Percentiles rank a stretch among this genome's conserved stretches.
Evolutionary conservation across 53 echinoderm and acorn worm genomes (phyloP).

Genomic region (Paelopatides confundens): DNA sequence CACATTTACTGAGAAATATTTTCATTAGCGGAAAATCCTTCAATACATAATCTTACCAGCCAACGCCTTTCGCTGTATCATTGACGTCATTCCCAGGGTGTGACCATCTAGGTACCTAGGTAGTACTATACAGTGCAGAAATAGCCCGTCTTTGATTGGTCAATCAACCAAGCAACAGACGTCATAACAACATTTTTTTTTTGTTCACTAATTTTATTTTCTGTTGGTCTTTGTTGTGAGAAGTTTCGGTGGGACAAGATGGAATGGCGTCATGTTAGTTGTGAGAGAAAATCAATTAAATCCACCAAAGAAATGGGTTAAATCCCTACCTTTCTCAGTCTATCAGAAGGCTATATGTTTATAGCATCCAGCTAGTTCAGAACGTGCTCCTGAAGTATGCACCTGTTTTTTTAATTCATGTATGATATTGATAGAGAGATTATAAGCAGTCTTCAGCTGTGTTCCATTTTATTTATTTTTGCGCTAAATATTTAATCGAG

Average conservation of each 20-base stretch:
- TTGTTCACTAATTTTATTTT: neutral
- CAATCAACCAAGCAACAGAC: neutral
- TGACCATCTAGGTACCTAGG: slow-evolving; percentile 32
- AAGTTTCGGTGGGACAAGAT: neutral
- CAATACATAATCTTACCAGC: slow-evolving; percentile 43
- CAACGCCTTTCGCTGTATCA: slow-evolving; percentile 21
- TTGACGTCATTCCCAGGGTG: slow-evolving; percentile 56
- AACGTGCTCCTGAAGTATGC: slow-evolving; percentile 22
- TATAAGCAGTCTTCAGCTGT: neutral
- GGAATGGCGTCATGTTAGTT: slow-evolving; percentile 36
- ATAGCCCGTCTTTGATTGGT: slow-evolving; percentile 12
- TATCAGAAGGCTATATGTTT: neutral
- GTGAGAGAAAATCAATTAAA: slow-evolving; percentile 20
- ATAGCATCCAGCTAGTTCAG: neutral
- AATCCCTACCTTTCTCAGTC: neutral
- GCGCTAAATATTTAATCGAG: neutral
- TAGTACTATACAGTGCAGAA: neutral
- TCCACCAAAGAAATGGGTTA: neutral
- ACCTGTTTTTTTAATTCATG: slow-evolving; percentile 5
- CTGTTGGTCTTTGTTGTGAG: neutral
- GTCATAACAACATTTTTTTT: slow-evolving; percentile 29
- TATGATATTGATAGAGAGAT: neutral
- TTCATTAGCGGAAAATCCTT: slow-evolving; percentile 53
- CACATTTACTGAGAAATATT: slow-evolving; percentile 53
- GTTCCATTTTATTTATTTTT: neutral